Conservation (phyloP, 1,140 invertebrate genomes). For the Euwallacea similis region DNA sequence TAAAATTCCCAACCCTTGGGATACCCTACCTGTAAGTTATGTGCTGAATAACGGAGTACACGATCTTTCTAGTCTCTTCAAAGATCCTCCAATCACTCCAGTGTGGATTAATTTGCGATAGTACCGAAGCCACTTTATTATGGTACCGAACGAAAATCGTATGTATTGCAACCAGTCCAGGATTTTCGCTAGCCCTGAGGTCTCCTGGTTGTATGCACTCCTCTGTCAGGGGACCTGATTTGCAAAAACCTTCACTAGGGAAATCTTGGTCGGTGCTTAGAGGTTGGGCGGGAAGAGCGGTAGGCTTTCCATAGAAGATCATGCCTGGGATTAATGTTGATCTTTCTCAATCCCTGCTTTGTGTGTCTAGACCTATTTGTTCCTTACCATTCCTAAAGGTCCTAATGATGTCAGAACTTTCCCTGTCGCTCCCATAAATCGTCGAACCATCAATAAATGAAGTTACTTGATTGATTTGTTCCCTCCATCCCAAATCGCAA, state of each 20-base stretch:
- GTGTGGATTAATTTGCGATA: slow-evolving; percentile 77
- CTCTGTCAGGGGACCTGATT: slow-evolving; percentile 65
- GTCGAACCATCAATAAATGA: slow-evolving; percentile 89
- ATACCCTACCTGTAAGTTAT: slow-evolving; percentile 70
- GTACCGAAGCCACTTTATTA: slow-evolving; percentile 80
- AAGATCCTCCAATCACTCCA: slow-evolving; percentile 87
- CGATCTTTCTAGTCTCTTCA: slow-evolving; percentile 83
- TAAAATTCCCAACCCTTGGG: background rate
- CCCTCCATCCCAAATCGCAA: slow-evolving; percentile 71
- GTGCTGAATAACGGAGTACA: slow-evolving; percentile 82
- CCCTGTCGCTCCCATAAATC: slow-evolving; percentile 84
- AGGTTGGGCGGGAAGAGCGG: slow-evolving; percentile 36
- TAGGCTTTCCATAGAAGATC: slow-evolving; percentile 66
- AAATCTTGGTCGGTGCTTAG: slow-evolving; percentile 57
- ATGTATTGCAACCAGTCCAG: slow-evolving; percentile 83
- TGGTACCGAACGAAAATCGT: slow-evolving; percentile 88
- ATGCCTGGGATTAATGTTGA: slow-evolving; percentile 55
- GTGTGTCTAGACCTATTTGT: background rate
- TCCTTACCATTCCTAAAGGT: slow-evolving; percentile 67
- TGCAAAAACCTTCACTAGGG: slow-evolving; percentile 61
- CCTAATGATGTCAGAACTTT: slow-evolving; percentile 72
- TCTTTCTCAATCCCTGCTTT: background rate
- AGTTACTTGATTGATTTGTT: slow-evolving; percentile 81
- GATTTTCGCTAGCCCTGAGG: slow-evolving; percentile 80
- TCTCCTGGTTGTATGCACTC: slow-evolving; percentile 78